Conservation (phyloP, 2,888 invertebrate species). For the Allophyes oxyacanthae region DNA sequence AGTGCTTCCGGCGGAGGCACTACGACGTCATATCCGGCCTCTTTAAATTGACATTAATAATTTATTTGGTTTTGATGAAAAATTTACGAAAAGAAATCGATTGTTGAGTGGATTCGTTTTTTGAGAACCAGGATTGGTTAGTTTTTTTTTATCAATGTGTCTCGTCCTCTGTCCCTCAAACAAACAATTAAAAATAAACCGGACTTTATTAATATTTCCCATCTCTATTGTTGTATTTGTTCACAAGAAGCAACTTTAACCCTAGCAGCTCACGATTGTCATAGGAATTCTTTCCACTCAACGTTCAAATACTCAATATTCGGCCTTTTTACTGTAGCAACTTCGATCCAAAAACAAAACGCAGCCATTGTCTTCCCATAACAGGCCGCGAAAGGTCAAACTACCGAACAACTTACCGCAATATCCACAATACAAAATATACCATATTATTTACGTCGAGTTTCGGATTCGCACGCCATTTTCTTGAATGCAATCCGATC, state of each 20-base stretch:
- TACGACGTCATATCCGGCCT: constrained; percentile 70
- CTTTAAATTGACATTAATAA: constrained; percentile 63
- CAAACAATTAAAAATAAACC: too few relatives aligned
- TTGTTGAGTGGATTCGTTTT: neutral
- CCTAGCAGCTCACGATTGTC: constrained; percentile 9
- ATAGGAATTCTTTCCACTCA: constrained; percentile 1
- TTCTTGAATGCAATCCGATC: constrained; percentile 70
- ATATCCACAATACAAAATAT: constrained; percentile 56
- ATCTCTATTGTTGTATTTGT: too few relatives aligned
- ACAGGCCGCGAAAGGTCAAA: constrained; percentile 54
- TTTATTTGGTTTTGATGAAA: constrained; percentile 60
- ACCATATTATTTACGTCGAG: constrained; percentile 59
- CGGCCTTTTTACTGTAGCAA: constrained; percentile 16
- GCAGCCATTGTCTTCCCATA: constrained; percentile 31
- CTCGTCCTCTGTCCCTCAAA: too few relatives aligned
- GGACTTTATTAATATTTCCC: too few relatives aligned
- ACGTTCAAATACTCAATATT: constrained; percentile 16
- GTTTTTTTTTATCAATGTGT: too few relatives aligned
- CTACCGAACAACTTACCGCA: constrained; percentile 48
- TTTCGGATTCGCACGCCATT: constrained; percentile 67
- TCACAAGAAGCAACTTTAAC: neutral
- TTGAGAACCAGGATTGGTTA: neutral
- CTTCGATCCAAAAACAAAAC: constrained; percentile 27
- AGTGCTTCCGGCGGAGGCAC: constrained; percentile 68
- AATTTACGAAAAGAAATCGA: neutral